Evolutionary conservation across 2,888 invertebrate species (phyloP).

Genomic region (Adineta ricciae): DNA sequence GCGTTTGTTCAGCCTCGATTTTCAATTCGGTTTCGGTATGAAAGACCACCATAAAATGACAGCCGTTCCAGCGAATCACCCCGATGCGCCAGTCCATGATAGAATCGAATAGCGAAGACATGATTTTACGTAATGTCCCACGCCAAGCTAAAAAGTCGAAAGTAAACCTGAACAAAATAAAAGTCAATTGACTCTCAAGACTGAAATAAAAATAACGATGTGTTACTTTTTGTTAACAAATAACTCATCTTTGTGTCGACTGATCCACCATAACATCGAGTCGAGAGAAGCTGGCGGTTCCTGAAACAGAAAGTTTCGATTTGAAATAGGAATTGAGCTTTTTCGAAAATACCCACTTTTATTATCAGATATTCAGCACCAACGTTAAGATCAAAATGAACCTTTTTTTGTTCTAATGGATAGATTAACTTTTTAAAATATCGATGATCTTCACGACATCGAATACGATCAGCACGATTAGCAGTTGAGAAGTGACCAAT

Average conservation of each 20-base stretch:
- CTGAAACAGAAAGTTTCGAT: neutral
- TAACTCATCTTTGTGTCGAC: neutral
- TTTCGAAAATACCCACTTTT: neutral
- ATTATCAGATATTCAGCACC: neutral
- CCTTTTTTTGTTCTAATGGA: neutral
- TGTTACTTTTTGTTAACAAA: constrained; percentile 13
- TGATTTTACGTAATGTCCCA: constrained; percentile 19
- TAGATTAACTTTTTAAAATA: neutral
- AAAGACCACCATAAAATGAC: neutral
- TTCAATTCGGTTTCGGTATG: constrained; percentile 11
- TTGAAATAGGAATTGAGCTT: too few relatives aligned
- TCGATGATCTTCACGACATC: constrained; percentile 18
- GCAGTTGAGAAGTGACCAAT: neutral
- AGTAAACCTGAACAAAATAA: constrained; percentile 16
- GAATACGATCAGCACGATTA: constrained; percentile 2
- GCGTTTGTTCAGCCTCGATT: neutral
- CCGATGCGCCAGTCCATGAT: neutral
- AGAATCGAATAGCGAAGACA: constrained; percentile 2
- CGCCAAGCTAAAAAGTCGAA: constrained; percentile 1
- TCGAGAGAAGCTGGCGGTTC: constrained; percentile 8
- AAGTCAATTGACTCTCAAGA: too few relatives aligned
- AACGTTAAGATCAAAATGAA: neutral
- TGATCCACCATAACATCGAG: neutral
- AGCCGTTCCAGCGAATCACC: constrained; percentile 3
- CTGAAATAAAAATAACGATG: too few relatives aligned